Conservation (phyloP, 2,113 vertebrate genomes). For the Oryzias melastigma region DNA sequence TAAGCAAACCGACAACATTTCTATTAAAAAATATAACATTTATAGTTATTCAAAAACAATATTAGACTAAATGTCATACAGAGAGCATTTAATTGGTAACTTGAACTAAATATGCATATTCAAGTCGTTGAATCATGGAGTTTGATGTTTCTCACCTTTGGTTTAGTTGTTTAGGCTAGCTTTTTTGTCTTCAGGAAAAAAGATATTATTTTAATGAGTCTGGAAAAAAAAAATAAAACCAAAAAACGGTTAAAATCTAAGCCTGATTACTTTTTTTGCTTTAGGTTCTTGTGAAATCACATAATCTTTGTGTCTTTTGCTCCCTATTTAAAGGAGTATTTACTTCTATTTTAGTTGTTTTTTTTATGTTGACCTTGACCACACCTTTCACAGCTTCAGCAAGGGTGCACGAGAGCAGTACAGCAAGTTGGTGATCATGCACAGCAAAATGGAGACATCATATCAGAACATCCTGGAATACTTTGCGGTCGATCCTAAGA, state of each 20-base stretch:
- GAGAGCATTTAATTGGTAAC: too few species aligned
- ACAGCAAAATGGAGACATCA: conserved; percentile 86
- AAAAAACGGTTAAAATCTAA: conserved; percentile 1
- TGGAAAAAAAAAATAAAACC: not conserved
- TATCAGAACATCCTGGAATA: conserved; percentile 86
- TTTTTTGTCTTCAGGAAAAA: too few species aligned
- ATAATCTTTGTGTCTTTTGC: not conserved
- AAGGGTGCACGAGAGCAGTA: conserved; percentile 85
- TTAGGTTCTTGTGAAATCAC: not conserved
- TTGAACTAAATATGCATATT: too few species aligned
- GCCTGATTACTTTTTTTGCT: too few species aligned
- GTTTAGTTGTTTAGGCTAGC: too few species aligned
- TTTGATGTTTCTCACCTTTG: too few species aligned
- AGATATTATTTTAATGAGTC: too few species aligned
- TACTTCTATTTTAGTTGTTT: not conserved
- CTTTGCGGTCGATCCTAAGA: conserved; percentile 91
- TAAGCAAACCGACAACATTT: too few species aligned
- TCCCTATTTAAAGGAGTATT: not conserved
- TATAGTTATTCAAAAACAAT: too few species aligned
- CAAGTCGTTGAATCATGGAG: too few species aligned
- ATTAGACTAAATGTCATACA: too few species aligned
- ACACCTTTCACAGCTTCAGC: conserved; percentile 83
- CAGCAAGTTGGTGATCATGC: conserved; percentile 84
- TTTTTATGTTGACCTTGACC: conserved; percentile 78
- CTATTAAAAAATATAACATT: too few species aligned